A percentile compares a stretch with the other conserved stretches of the same genome.
Conservation (phyloP, 2,113 vertebrate species). For the Leptosomus discolor region DNA sequence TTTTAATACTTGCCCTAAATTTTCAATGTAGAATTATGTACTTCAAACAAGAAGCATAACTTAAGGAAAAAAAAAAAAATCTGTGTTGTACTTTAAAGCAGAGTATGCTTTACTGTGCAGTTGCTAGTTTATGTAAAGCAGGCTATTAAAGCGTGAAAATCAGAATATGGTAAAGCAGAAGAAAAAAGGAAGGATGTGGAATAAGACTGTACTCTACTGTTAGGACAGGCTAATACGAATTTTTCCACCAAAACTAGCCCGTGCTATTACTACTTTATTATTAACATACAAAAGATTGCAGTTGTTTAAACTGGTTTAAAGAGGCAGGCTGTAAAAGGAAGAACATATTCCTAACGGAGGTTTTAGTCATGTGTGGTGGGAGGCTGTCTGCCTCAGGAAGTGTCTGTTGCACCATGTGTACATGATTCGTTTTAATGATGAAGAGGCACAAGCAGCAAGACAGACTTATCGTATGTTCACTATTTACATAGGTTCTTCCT, state of each 20-base stretch:
- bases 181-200: neutral
- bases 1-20: neutral
- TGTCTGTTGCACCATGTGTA: conserved; percentile 1
- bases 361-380: neutral
- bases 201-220: accelerated
- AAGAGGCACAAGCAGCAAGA: neutral
- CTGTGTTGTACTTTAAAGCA: neutral
- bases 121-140: neutral
- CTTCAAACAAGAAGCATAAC: neutral
- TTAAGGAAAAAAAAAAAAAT: neutral
- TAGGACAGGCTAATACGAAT: neutral
- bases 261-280: neutral
- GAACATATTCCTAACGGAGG: neutral
- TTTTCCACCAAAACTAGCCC: neutral
- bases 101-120: neutral
- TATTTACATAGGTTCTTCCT: conserved; percentile 6
- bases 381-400: conserved; percentile 18
- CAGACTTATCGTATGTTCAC: neutral
- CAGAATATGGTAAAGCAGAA: neutral
- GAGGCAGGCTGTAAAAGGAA: neutral
- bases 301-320: neutral
- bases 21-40: neutral
- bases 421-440: neutral
- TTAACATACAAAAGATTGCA: neutral
- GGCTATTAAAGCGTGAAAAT: neutral